These are phyloP conservation scores for Apoda limacodes DNA, from an alignment of 2,888 invertebrate species.

Conservation along the genomic window DNA sequence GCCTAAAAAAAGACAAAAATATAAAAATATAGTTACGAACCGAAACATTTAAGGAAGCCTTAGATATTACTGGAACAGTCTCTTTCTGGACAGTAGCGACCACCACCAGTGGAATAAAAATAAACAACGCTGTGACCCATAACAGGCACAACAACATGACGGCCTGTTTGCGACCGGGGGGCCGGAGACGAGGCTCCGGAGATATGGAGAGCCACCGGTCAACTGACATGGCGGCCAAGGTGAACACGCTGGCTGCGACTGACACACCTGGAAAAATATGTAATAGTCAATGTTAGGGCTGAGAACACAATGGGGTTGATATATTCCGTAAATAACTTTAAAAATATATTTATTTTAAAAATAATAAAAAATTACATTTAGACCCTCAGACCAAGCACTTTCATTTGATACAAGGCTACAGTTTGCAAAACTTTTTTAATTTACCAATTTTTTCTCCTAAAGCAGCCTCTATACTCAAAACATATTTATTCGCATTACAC, in stretches of 20 bases:
- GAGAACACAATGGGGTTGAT: too few relatives aligned
- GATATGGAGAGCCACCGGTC: slow-evolving; percentile 81
- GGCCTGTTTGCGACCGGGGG: slow-evolving; percentile 75
- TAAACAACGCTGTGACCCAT: slow-evolving; percentile 75
- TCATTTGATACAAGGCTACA: too few relatives aligned
- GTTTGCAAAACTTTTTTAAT: too few relatives aligned
- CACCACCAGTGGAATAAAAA: slow-evolving; percentile 75
- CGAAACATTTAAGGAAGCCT: slow-evolving; percentile 41
- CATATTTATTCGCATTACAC: too few relatives aligned
- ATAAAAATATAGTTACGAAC: slow-evolving; percentile 31
- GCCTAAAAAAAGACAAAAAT: too few relatives aligned
- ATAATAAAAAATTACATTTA: too few relatives aligned
- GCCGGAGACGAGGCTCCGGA: slow-evolving; percentile 67
- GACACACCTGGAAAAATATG: slow-evolving; percentile 69
- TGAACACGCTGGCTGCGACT: slow-evolving; percentile 82
- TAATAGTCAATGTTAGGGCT: too few relatives aligned
- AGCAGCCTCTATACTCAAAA: too few relatives aligned
- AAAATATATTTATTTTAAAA: too few relatives aligned
- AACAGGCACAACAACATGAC: slow-evolving; percentile 71
- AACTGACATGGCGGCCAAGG: slow-evolving; percentile 82
- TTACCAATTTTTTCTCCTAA: too few relatives aligned
- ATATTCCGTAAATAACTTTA: too few relatives aligned
- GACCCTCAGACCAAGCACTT: too few relatives aligned
- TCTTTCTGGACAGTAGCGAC: slow-evolving; percentile 52
- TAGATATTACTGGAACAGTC: slow-evolving; percentile 46